phyloP scores from a whole-genome alignment of 2,888 invertebrate species.

The Meta bourneti region DNA sequence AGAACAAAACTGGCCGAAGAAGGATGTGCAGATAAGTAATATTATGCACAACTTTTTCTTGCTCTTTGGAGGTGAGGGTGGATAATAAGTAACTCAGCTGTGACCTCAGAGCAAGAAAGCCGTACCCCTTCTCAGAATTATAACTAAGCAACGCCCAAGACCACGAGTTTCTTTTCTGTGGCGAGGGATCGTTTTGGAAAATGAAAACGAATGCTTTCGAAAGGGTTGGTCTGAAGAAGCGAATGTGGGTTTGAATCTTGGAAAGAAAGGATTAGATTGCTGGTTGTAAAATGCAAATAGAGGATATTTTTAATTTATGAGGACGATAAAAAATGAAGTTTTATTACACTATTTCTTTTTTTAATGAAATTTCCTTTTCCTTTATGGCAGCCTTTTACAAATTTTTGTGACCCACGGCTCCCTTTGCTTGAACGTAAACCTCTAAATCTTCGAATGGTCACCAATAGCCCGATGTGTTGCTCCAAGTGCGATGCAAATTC shows the following conservation, averaged over 20 bases:
- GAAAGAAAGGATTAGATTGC: background rate
- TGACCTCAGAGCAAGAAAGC: constrained; percentile 31
- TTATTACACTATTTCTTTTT: too few species aligned
- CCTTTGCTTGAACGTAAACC: too few species aligned
- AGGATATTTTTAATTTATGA: background rate
- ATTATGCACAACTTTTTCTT: constrained; percentile 48
- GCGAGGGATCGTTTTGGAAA: constrained; percentile 5
- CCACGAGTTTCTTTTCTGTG: background rate
- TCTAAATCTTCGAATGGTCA: too few species aligned
- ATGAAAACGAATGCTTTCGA: background rate
- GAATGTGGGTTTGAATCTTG: background rate
- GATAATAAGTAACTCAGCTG: constrained; percentile 43
- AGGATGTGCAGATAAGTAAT: constrained; percentile 28
- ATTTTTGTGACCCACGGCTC: too few species aligned
- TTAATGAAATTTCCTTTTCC: too few species aligned
- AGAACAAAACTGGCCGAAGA: constrained; percentile 28
- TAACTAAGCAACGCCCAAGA: constrained; percentile 46
- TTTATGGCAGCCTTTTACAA: too few species aligned
- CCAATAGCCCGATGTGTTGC: too few species aligned
- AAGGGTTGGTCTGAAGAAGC: constrained; percentile 27
- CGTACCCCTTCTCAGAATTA: constrained; percentile 27
- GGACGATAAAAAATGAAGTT: too few species aligned
- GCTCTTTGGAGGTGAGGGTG: constrained; percentile 57
- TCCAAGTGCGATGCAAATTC: too few species aligned
- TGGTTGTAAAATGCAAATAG: background rate